Base-by-base conservation (phyloP, 2,888 invertebrate species). In the Xiphydria camelus region DNA sequence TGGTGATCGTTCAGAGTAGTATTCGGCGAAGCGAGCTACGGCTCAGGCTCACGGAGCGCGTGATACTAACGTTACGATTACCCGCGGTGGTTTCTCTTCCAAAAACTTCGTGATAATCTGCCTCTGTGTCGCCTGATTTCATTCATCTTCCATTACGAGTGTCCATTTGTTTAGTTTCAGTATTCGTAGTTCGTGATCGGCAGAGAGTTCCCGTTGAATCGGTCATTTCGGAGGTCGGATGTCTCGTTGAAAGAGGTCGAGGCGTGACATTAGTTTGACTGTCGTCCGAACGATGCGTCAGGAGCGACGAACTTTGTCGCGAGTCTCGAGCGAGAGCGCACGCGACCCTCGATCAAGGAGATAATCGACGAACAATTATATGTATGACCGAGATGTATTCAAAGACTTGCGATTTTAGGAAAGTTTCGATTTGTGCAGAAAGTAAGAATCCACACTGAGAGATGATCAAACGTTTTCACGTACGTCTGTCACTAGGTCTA, bases 361-460 rank as follows among this genome's bases (percentile, higher is more conserved):
- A 14, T 29, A 29, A 12, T 29, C 29, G 29, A 29, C 15, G 6
- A 5, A 14, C 14, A 14, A 12, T 14, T 12, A 26, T 14, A 29
- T 12, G 9, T 14, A 29, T 29, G 15, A 29, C 6, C 14, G 6
- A 29, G 15, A 29, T 29, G 29, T 29, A 6, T 29, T 29, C 29
- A 15, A 29, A 29, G 7, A 60, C 59, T 50, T 58, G 58, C 66
- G 55, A 62, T 64, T 62, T 58, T 60, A 57, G 63, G 61, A 64
- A 64, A 62, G 71, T 62, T 74, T 72, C 66, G 57, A 64, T 72
- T 73, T 73, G 73, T 73, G 74, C 74, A 73, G 74, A 73, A 75
- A 73, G 68, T 70, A 68, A 69, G 61, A 62, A 47, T 55, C 37
- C 33, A 45, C 21, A 19, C 7, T n/a, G n/a, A n/a, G n/a, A n/a